Base-by-base conservation (phyloP, 2,888 invertebrate species). In the Torymus aiolomorphi region DNA sequence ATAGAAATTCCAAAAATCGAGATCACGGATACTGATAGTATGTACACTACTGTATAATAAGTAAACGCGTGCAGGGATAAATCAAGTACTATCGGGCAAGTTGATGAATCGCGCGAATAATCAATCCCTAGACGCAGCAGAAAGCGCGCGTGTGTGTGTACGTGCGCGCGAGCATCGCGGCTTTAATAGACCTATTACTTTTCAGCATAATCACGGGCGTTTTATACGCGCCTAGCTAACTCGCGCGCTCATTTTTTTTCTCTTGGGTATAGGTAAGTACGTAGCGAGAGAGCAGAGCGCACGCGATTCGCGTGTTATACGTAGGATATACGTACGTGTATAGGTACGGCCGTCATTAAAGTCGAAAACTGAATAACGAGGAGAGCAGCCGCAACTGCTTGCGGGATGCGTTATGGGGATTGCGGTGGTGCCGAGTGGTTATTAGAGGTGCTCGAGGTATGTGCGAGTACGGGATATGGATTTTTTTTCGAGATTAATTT, bases 101-200 rank as follows among this genome's bases (percentile, higher is more conserved):
- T 31, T 78, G 77, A 78, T 71, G 77, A 65, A 71, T 78, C 59
- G 77, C 66, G 65, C 52, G 71, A 61, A 72, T 66, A 66, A 78
- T 72, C 65, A 61, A 72, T 78, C 51, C 66, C 42, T 13, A 16
- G 42, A 8, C 1, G 31, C 59, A 42, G 42, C 5, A 24, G n/a
- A n/a, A n/a, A n/a, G n/a, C 8, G 8, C 2, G 12, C 31, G 52
- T 16, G 16, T 20, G 14, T 18, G 18, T 16, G n/a, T 49, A 61
- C 72, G 73, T 78, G 66, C 57, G 3, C 54, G 16, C 42, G 42
- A 42, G 66, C 56, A 65, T 76, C 42, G 16, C 16, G 57, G 54
- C 65, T 74, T 78, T 78, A 76, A 81, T 78, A 73, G 81, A 78
- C 76, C 76, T 76, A 81, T 81, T 81, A 81, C 76, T 81, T 81